Percentiles rank a stretch among this genome's conserved stretches.
phyloP scores from a whole-genome alignment of 2,113 vertebrate genomes.

The Notechis scutatus region DNA sequence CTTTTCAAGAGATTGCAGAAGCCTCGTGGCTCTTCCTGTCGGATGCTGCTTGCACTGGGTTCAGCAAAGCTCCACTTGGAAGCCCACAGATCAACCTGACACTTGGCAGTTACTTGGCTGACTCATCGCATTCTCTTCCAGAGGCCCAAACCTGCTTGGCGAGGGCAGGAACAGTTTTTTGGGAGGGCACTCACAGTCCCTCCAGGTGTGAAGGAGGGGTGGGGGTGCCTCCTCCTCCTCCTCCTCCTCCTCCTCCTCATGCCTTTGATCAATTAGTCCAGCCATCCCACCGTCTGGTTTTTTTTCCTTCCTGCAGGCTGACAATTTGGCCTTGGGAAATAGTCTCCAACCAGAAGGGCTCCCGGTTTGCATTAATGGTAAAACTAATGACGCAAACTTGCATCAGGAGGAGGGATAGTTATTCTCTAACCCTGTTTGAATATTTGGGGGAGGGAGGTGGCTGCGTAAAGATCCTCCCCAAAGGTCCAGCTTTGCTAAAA shows the following conservation, averaged over 20 bases:
- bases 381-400: background rate
- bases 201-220: background rate
- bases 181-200: background rate
- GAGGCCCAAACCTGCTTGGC: slow-evolving; percentile 6
- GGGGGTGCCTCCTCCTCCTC: background rate
- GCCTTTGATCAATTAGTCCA: background rate
- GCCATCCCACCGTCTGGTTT: background rate
- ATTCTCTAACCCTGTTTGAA: background rate
- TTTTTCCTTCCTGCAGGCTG: too few species aligned
- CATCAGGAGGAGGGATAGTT: background rate
- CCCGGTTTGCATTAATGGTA: background rate
- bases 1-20: background rate
- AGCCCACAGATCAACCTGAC: background rate
- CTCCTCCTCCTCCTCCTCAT: background rate
- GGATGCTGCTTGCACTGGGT: background rate
- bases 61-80: background rate
- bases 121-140: background rate
- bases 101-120: background rate
- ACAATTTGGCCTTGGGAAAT: background rate
- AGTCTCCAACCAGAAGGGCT: background rate
- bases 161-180: background rate
- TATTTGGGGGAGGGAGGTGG: background rate
- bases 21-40: background rate
- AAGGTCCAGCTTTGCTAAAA: background rate
- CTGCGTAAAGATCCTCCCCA: background rate